These are phyloP conservation scores for Orbicella faveolata DNA, from an alignment of 64 coral and sea anemone genomes.

Conservation along the genomic window DNA sequence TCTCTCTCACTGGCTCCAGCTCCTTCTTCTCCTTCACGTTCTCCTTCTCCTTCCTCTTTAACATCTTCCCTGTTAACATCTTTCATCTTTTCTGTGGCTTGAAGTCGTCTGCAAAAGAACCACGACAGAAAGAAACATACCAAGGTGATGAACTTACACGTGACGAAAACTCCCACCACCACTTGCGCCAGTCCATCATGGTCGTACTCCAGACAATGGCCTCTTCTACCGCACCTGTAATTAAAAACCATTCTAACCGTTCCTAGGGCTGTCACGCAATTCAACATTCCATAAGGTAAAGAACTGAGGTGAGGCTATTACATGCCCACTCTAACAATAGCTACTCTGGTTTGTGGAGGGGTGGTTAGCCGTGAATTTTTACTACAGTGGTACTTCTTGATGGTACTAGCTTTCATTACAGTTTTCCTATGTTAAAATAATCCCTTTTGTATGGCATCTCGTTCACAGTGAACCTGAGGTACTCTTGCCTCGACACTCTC, in stretches of 20 bases:
- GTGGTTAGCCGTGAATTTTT: no score
- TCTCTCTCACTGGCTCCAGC: not conserved
- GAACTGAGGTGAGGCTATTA: no score
- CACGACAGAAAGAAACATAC: conserved; percentile 4
- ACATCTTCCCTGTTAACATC: not conserved
- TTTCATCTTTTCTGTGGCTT: not conserved
- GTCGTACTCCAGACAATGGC: conserved; percentile 34
- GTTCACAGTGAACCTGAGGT: no score
- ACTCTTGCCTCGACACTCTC: no score
- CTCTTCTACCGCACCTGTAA: conserved; percentile 12
- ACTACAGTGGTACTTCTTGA: no score
- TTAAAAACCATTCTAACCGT: no score
- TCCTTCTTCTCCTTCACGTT: not conserved
- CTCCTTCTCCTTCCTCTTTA: not conserved
- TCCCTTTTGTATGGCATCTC: no score
- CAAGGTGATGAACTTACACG: conserved; percentile 26
- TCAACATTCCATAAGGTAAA: no score
- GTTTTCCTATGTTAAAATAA: no score
- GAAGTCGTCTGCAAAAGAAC: not conserved
- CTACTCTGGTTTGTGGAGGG: no score
- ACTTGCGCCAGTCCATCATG: conserved; percentile 18
- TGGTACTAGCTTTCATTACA: no score
- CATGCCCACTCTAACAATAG: not conserved
- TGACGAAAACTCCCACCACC: not conserved
- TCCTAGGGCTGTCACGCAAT: no score